A percentile compares a stretch with the other conserved stretches of the same genome.
phyloP scores from a whole-genome alignment of 2,797 vertebrate genomes.

The Pogoniulus pusillus region DNA sequence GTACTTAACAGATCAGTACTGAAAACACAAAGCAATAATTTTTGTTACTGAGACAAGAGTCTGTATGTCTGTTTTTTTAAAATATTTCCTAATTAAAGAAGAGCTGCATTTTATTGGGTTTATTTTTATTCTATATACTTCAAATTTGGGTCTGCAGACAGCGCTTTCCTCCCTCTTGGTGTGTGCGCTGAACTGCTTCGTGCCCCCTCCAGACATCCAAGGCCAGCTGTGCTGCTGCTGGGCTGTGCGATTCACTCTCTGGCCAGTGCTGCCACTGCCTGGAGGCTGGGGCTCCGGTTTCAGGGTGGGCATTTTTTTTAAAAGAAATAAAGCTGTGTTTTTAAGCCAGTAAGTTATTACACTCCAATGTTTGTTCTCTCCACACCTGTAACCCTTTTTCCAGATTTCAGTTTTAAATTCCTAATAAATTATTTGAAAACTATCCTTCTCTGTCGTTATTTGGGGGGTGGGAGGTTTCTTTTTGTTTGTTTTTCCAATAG shows the following conservation, averaged over 20 bases:
- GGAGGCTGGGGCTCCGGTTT: constrained; percentile 68
- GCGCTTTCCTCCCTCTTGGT: constrained; percentile 62
- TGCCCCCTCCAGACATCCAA: constrained; percentile 54
- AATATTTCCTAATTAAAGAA: constrained; percentile 81
- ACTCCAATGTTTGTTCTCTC: constrained; percentile 78
- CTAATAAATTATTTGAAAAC: constrained; percentile 99
- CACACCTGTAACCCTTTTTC: constrained; percentile 84
- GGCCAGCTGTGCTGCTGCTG: constrained; percentile 58
- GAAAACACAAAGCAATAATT: constrained; percentile 87
- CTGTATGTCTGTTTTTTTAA: constrained; percentile 79
- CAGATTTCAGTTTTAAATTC: constrained; percentile 94
- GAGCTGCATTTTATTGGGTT: constrained; percentile 81
- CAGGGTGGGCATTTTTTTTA: constrained; percentile 68
- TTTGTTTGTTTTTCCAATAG: not conserved
- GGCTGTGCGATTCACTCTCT: constrained; percentile 44
- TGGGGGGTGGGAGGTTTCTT: not conserved
- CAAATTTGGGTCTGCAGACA: constrained; percentile 72
- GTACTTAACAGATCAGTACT: constrained; percentile 78
- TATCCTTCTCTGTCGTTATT: constrained; percentile 59
- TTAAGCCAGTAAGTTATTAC: constrained; percentile 83
- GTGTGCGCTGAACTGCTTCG: constrained; percentile 57
- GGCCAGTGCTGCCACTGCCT: constrained; percentile 51
- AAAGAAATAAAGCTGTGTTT: constrained; percentile 79
- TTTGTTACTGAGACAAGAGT: constrained; percentile 83
- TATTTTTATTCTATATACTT: constrained; percentile 82